Percentiles rank a stretch among this genome's conserved stretches.
These are phyloP conservation scores for Nestor notabilis DNA, from an alignment of 2,113 vertebrate species.

Conservation along the genomic window DNA sequence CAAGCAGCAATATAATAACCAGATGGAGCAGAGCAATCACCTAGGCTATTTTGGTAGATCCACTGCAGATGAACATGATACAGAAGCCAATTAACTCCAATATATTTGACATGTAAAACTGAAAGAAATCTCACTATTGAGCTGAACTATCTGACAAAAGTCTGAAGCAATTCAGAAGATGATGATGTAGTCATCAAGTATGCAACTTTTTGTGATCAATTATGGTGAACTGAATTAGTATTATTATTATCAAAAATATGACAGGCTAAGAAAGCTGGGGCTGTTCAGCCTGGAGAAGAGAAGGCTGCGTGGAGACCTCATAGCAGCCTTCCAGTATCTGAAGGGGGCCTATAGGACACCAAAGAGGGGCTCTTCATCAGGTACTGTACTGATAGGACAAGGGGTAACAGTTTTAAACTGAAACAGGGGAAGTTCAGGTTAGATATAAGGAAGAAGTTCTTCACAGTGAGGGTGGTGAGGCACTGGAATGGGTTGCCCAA, in stretches of 20 bases:
- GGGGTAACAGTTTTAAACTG: background rate
- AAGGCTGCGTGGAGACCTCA: background rate
- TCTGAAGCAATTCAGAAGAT: background rate
- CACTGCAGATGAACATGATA: background rate
- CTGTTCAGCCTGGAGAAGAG: background rate
- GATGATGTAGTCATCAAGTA: background rate
- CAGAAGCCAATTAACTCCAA: constrained; percentile 20
- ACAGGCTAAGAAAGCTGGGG: background rate
- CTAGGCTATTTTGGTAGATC: constrained; percentile 20
- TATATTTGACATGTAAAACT: background rate
- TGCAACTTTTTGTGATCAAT: background rate
- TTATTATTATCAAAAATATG: background rate
- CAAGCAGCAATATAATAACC: background rate
- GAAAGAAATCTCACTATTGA: background rate
- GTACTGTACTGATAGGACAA: background rate
- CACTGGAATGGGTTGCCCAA: background rate
- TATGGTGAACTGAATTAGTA: background rate
- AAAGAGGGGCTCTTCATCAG: background rate
- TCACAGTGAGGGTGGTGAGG: background rate
- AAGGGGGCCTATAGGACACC: background rate
- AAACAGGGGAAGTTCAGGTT: background rate
- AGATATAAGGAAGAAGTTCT: background rate
- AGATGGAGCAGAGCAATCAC: constrained; percentile 20
- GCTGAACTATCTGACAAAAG: background rate
- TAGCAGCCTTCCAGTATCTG: background rate